Conservation (phyloP, 1,140 invertebrate species). For the Pachypsylla venusta region DNA sequence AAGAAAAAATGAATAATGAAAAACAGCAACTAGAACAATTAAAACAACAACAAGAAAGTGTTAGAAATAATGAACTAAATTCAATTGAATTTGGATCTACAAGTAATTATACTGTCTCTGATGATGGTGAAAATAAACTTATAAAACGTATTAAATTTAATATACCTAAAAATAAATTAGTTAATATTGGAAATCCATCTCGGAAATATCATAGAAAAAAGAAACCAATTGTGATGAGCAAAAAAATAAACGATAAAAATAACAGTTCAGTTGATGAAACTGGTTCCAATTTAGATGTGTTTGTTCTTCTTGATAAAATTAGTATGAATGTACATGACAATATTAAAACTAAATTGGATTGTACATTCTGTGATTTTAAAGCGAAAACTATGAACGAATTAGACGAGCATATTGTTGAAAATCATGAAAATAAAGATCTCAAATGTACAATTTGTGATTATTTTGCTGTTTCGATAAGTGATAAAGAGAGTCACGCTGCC, state of each 20-base stretch:
- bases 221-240: neutral
- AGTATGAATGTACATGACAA: neutral
- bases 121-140: too few relatives aligned
- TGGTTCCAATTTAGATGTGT: neutral
- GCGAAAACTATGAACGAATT: neutral
- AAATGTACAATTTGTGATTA: conserved; percentile 2
- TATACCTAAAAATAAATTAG: neutral
- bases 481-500: neutral
- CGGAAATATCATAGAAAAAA: neutral
- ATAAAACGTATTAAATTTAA: neutral
- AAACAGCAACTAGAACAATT: too few relatives aligned
- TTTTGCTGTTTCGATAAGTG: neutral
- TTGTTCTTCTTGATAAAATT: neutral
- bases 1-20: too few relatives aligned
- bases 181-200: neutral
- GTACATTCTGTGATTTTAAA: neutral
- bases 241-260: neutral
- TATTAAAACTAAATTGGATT: neutral
- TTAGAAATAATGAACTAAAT: too few relatives aligned
- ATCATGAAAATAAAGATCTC: conserved; percentile 3
- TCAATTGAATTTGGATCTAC: too few relatives aligned
- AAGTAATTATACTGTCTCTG: too few relatives aligned
- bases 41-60: too few relatives aligned
- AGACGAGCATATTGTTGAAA: neutral
- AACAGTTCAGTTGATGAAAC: neutral